A percentile compares a stretch with the other conserved stretches of the same genome.
Evolutionary conservation across 2,113 vertebrate genomes (phyloP).

Genomic region (Elachura formosa): DNA sequence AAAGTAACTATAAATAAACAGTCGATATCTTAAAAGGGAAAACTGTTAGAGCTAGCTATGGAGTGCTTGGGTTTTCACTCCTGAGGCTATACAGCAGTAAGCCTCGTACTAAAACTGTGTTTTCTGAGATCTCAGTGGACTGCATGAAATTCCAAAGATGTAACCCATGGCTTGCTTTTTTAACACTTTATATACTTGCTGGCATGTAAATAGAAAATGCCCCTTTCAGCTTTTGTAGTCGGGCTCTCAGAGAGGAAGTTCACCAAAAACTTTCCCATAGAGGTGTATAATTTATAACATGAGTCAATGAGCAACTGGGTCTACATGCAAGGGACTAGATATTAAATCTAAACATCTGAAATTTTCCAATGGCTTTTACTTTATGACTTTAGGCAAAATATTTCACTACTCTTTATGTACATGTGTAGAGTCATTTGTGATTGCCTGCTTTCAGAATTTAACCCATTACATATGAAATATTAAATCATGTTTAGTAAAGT

Average conservation of each 20-base stretch:
- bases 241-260: neutral
- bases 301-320: neutral
- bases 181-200: neutral
- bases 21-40: neutral
- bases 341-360: neutral
- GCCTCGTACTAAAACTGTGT: neutral
- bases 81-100: neutral
- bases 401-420: neutral
- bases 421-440: neutral
- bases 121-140: neutral
- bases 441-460: neutral
- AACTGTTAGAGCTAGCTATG: neutral
- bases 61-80: neutral
- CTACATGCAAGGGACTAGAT: neutral
- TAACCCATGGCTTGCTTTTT: neutral
- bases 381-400: neutral
- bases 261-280: neutral
- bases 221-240: neutral
- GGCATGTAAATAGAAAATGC: neutral
- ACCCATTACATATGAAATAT: neutral
- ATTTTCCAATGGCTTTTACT: neutral
- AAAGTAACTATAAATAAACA: slow-evolving; percentile 14
- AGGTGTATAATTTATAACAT: neutral
- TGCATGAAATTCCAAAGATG: neutral
- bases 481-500: neutral